Percentiles rank a stretch among this genome's conserved stretches.
Conservation (phyloP, 2,888 invertebrate genomes). For the Itoplectis maculator region DNA sequence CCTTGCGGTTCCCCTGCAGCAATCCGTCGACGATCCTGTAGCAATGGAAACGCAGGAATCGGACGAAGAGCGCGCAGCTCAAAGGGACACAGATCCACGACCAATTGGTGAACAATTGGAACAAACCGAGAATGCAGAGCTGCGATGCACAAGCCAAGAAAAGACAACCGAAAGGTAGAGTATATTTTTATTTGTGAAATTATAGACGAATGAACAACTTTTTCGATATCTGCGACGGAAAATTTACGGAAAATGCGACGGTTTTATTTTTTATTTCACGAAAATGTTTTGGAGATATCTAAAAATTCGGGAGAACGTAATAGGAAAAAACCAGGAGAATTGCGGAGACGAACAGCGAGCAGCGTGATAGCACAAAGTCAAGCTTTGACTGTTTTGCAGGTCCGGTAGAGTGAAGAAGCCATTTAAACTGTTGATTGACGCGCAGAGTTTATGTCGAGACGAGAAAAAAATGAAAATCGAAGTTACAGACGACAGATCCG, state of each 20-base stretch:
- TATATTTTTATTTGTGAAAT: conserved; percentile 12
- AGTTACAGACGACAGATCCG: conserved; percentile 11
- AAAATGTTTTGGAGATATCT: neutral
- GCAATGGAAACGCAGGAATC: neutral
- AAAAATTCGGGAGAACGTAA: conserved; percentile 11
- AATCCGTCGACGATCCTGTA: conserved; percentile 12
- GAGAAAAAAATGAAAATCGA: conserved; percentile 48
- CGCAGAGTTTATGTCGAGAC: conserved; percentile 77
- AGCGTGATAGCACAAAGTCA: conserved; percentile 74
- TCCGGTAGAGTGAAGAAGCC: conserved; percentile 77
- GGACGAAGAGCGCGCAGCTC: neutral
- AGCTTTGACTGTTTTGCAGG: conserved; percentile 82
- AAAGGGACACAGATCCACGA: neutral
- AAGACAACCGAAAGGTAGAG: conserved; percentile 34
- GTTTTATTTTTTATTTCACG: neutral
- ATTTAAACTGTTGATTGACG: conserved; percentile 78
- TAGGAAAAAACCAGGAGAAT: conserved; percentile 33
- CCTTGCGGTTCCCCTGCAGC: no score
- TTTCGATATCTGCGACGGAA: neutral
- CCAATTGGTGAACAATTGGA: neutral
- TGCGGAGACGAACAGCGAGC: neutral
- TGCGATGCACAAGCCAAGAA: neutral
- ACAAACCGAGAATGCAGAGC: neutral
- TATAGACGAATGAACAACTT: neutral
- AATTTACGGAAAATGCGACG: neutral